These are phyloP conservation scores for Venustoraphidia nigricollis DNA, from an alignment of 2,888 invertebrate genomes.

Conservation along the genomic window DNA sequence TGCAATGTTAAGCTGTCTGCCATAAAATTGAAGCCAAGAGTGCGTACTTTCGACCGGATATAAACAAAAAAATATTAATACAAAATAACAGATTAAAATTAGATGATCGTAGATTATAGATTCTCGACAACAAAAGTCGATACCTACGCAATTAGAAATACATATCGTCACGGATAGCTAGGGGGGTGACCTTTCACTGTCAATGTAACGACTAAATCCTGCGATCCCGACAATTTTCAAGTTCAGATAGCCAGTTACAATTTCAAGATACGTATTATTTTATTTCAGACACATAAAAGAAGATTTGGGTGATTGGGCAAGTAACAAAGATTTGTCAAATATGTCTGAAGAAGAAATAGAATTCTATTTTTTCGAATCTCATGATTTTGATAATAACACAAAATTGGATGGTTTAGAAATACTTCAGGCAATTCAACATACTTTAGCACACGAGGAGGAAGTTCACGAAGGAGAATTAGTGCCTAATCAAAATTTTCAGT, in stretches of 20 bases:
- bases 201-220: no score
- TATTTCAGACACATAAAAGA: constrained; percentile 59
- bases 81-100: no score
- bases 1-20: no score
- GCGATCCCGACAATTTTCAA: constrained; percentile 31
- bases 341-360: constrained; percentile 77
- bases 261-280: constrained; percentile 6
- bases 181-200: no score
- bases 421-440: constrained; percentile 65
- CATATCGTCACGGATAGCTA: no score
- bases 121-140: no score
- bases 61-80: no score
- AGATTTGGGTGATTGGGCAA: constrained; percentile 48
- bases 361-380: constrained; percentile 72
- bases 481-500: constrained; percentile 28
- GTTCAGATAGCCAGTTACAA: background rate
- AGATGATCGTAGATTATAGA: no score
- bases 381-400: constrained; percentile 81
- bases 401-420: constrained; percentile 83
- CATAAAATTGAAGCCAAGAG: no score
- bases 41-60: no score
- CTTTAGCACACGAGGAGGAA: constrained; percentile 43
- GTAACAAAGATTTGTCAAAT: constrained; percentile 42
- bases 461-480: constrained; percentile 25
- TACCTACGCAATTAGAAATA: no score